These are phyloP conservation scores for Turritopsis rubra DNA, from an alignment of 30 jellyfish, hydroid and myxozoan species.

Conservation along the genomic window DNA sequence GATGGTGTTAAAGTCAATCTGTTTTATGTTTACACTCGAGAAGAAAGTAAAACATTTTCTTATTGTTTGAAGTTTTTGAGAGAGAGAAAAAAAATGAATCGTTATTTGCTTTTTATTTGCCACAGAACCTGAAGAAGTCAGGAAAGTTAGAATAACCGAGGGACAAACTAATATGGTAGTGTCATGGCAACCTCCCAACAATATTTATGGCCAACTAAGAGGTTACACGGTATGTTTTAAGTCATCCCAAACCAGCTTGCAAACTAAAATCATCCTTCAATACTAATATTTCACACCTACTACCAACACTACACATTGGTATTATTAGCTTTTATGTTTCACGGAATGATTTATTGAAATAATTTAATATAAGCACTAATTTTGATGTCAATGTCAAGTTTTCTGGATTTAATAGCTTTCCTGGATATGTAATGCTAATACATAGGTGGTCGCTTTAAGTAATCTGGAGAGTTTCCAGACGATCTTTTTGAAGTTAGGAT, in stretches of 20 bases:
- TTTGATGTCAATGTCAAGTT: no score
- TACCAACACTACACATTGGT: no score
- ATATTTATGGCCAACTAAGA: background rate
- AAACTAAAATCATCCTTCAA: background rate
- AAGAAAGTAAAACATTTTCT: background rate
- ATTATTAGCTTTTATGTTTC: no score
- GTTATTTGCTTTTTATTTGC: background rate
- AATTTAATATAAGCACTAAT: no score
- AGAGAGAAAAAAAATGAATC: background rate
- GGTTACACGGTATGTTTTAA: background rate
- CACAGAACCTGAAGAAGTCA: background rate
- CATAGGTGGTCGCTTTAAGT: no score
- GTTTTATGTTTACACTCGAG: background rate
- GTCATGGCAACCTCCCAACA: background rate
- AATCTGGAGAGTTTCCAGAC: no score
- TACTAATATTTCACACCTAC: no score
- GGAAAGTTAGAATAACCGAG: background rate
- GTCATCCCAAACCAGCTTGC: background rate
- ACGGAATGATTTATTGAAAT: no score
- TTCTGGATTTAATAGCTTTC: no score
- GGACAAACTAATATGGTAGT: background rate
- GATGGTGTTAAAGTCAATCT: background rate
- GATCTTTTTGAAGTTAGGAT: no score
- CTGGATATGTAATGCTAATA: no score
- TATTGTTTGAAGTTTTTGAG: background rate